Evolutionary conservation across 2,113 vertebrate genomes (phyloP).

Genomic region (Tachycineta bicolor): DNA sequence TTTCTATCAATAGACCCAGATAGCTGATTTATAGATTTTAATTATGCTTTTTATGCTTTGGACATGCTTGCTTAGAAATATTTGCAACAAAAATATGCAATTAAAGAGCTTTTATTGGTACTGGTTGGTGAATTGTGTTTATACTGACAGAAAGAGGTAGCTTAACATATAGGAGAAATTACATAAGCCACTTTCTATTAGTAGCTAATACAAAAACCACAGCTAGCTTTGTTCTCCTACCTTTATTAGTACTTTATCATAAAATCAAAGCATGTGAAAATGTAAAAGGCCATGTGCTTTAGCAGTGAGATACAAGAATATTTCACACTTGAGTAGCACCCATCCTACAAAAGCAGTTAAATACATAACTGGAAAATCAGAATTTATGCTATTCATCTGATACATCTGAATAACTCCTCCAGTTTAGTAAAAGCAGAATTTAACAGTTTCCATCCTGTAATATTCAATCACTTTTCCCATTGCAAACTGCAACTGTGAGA

Average conservation of each 20-base stretch:
- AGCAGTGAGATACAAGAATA: neutral
- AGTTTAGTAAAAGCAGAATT: neutral
- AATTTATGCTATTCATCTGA: neutral
- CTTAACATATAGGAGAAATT: neutral
- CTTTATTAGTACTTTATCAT: neutral
- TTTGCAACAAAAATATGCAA: neutral
- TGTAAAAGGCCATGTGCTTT: neutral
- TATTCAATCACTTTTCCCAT: neutral
- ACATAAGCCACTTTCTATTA: neutral
- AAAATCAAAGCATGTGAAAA: neutral
- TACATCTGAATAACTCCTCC: neutral
- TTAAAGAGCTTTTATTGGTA: constrained; percentile 19
- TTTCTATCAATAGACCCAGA: constrained; percentile 29
- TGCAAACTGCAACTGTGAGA: neutral
- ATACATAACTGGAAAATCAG: neutral
- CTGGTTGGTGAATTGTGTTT: neutral
- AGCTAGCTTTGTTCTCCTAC: neutral
- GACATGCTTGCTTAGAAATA: constrained; percentile 39
- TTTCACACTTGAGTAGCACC: neutral
- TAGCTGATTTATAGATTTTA: constrained; percentile 42
- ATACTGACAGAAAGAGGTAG: neutral
- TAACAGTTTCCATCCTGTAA: neutral
- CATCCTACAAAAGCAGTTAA: neutral
- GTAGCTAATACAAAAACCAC: neutral
- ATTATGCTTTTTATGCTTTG: constrained; percentile 36